These are phyloP conservation scores for Ennomos quercinarius DNA, from an alignment of 2,888 invertebrate species.

Conservation along the genomic window DNA sequence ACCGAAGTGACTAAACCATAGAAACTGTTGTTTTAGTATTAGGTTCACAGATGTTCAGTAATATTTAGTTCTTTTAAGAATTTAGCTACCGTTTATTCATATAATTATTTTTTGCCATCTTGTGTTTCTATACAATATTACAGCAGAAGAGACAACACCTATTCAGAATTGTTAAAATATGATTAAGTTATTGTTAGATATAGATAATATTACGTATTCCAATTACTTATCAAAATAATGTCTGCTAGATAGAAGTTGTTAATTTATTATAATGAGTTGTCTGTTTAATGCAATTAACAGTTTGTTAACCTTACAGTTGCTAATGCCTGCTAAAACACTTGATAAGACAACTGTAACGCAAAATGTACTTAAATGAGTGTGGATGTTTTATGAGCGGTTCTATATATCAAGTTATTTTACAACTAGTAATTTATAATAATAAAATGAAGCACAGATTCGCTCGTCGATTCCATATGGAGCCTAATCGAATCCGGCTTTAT, in stretches of 20 bases:
- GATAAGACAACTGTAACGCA: constrained; percentile 43
- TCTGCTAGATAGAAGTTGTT: constrained; percentile 30
- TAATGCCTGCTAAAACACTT: constrained; percentile 47
- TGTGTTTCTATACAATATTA: no score
- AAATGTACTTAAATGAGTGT: constrained; percentile 42
- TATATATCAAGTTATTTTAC: background rate
- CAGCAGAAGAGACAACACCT: no score
- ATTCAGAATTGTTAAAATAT: no score
- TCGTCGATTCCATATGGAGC: no score
- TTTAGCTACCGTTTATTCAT: no score
- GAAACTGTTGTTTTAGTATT: constrained; percentile 9
- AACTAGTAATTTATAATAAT: no score
- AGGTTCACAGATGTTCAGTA: background rate
- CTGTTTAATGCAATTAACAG: constrained; percentile 27
- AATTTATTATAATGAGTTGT: constrained; percentile 27
- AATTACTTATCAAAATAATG: constrained; percentile 17
- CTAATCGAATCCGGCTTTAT: no score
- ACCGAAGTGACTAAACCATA: background rate
- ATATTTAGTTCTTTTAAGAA: no score
- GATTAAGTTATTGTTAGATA: no score
- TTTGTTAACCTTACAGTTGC: constrained; percentile 38
- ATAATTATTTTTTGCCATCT: no score
- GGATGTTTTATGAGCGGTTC: constrained; percentile 13
- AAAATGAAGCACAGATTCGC: no score
- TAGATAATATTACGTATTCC: no score